phyloP scores from a whole-genome alignment of 2,113 vertebrate species.

The Microcebus murinus region DNA sequence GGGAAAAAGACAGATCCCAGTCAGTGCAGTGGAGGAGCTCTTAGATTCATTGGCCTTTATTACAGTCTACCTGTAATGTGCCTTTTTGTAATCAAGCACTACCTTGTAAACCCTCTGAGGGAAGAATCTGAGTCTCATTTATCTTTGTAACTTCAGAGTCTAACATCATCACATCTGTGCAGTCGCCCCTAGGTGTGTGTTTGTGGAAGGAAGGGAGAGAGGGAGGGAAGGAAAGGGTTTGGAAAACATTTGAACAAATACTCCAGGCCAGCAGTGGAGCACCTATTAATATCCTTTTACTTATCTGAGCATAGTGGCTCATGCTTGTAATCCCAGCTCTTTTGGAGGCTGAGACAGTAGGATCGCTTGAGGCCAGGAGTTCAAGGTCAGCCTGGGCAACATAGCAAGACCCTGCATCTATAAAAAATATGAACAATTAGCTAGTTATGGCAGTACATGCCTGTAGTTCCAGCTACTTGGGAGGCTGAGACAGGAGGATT shows the following conservation, averaged over 20 bases:
- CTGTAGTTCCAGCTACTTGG: too few relatives aligned
- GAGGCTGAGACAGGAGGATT: too few relatives aligned
- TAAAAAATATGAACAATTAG: too few relatives aligned
- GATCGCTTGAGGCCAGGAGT: too few relatives aligned
- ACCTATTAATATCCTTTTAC: not conserved
- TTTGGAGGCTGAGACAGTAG: too few relatives aligned
- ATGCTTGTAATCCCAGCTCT: too few relatives aligned
- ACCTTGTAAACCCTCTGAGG: too few relatives aligned
- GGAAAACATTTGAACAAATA: not conserved
- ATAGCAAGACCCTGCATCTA: too few relatives aligned
- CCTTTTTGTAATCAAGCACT: not conserved
- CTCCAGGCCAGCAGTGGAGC: too few relatives aligned
- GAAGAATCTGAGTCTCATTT: not conserved
- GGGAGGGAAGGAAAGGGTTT: not conserved
- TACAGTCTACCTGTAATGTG: accelerated
- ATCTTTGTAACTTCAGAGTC: not conserved
- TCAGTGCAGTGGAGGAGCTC: accelerated
- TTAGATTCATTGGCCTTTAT: not conserved
- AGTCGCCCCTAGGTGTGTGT: not conserved
- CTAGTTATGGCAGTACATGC: too few relatives aligned
- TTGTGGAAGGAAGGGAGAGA: too few relatives aligned
- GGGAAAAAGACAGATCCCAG: not conserved
- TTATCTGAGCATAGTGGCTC: not conserved
- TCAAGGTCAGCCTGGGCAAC: too few relatives aligned
- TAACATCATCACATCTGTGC: not conserved